Evolutionary conservation across 2,888 invertebrate genomes (phyloP).

Genomic region (Andrena hattorfiana): DNA sequence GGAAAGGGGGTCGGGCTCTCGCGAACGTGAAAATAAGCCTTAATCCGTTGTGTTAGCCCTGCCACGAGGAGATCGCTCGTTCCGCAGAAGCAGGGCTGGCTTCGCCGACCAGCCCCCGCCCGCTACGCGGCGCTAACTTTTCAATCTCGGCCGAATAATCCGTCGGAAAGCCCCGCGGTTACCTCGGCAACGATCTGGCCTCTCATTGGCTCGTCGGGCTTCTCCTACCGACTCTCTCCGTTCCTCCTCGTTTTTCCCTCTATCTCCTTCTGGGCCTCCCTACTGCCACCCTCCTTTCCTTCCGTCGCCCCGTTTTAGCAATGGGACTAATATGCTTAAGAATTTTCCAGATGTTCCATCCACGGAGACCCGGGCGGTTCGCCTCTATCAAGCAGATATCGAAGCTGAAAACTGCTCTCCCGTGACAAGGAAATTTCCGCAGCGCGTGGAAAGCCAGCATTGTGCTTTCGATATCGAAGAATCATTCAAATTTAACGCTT

Average conservation of each 20-base stretch:
- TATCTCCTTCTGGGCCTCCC: constrained; percentile 32
- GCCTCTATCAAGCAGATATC: not conserved
- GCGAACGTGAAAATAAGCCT: constrained; percentile 53
- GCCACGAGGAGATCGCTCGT: constrained; percentile 53
- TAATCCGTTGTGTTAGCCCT: constrained; percentile 65
- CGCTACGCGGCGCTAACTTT: constrained; percentile 79
- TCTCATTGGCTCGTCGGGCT: constrained; percentile 80
- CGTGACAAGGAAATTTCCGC: too few species aligned
- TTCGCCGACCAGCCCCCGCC: constrained; percentile 55
- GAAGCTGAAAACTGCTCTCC: too few species aligned
- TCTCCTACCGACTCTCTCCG: constrained; percentile 46
- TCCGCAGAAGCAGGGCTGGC: constrained; percentile 54
- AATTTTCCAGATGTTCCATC: not conserved
- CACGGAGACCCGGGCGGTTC: not conserved
- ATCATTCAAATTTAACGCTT: not conserved
- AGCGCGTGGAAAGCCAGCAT: too few species aligned
- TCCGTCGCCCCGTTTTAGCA: constrained; percentile 48
- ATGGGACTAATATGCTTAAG: constrained; percentile 44
- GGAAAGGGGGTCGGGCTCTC: constrained; percentile 45
- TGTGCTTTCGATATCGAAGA: not conserved
- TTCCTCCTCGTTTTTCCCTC: constrained; percentile 36
- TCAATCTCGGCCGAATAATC: constrained; percentile 85
- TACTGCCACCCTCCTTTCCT: constrained; percentile 49
- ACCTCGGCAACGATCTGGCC: constrained; percentile 84
- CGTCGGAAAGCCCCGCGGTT: constrained; percentile 80